A percentile compares a stretch with the other conserved stretches of the same genome.
Conservation (phyloP, 2,888 invertebrate species). For the Glomeris marginata region DNA sequence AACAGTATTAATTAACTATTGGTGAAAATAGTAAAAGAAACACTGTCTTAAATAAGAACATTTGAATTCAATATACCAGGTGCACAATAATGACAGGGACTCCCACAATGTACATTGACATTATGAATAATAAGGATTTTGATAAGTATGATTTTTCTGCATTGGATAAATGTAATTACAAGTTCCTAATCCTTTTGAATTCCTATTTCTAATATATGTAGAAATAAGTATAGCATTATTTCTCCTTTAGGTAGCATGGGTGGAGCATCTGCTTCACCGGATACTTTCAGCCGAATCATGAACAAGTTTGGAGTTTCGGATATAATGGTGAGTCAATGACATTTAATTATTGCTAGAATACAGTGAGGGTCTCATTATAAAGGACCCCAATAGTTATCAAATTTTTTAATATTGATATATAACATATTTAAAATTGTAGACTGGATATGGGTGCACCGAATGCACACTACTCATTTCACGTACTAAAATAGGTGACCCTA, state of each 20-base stretch:
- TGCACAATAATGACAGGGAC: conserved; percentile 59
- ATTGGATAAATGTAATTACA: neutral
- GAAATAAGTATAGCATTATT: too few species aligned
- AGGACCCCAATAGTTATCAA: too few species aligned
- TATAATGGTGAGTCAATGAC: too few species aligned
- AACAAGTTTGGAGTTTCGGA: too few species aligned
- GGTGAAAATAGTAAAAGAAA: too few species aligned
- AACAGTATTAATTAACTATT: conserved; percentile 5
- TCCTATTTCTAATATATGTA: too few species aligned
- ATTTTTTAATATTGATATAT: conserved; percentile 14
- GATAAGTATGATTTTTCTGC: conserved; percentile 18
- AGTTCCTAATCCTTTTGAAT: neutral
- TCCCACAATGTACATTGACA: conserved; percentile 73
- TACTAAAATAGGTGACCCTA: conserved; percentile 35
- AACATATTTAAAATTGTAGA: too few species aligned
- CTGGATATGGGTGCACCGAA: conserved; percentile 45
- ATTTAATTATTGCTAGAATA: too few species aligned
- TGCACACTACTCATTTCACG: conserved; percentile 42
- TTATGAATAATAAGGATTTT: conserved; percentile 40
- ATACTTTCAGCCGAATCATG: too few species aligned
- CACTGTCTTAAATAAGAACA: neutral
- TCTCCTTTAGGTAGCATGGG: too few species aligned
- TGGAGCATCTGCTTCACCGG: too few species aligned
- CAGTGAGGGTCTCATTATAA: too few species aligned
- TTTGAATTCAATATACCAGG: conserved; percentile 30